Conservation (phyloP, 2,113 vertebrate genomes). For the Bagarius yarrelli region DNA sequence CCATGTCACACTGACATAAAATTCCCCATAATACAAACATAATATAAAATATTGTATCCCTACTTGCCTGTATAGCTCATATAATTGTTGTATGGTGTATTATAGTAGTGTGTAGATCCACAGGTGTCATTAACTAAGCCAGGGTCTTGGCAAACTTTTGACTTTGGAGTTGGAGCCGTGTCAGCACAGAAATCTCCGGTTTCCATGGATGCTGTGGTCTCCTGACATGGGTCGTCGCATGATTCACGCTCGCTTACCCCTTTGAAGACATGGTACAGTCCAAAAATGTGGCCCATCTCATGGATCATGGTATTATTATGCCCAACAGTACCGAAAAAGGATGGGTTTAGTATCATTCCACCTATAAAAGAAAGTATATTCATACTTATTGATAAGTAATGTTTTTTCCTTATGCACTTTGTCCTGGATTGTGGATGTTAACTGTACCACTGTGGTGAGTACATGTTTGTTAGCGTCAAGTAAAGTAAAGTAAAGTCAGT, state of each 20-base stretch:
- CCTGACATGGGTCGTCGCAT: conserved; percentile 92
- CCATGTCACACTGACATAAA: no score
- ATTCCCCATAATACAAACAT: no score
- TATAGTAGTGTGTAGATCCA: conserved; percentile 76
- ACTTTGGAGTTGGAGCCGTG: conserved; percentile 90
- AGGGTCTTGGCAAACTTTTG: conserved; percentile 86
- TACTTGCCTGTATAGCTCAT: conserved; percentile 95
- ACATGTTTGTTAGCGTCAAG: no score
- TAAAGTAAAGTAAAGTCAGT: no score
- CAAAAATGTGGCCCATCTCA: conserved; percentile 91
- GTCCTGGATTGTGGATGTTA: no score
- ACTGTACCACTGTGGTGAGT: no score
- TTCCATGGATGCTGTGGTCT: conserved; percentile 89
- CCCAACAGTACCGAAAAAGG: conserved; percentile 85
- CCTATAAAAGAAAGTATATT: conserved; percentile 66
- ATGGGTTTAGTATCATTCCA: conserved; percentile 90
- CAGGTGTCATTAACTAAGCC: conserved; percentile 85
- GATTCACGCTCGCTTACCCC: conserved; percentile 94
- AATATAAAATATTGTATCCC: no score
- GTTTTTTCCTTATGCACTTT: background rate
- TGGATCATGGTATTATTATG: conserved; percentile 97
- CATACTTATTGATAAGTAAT: background rate
- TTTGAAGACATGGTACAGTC: conserved; percentile 96
- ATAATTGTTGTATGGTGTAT: conserved; percentile 92
- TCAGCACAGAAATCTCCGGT: conserved; percentile 95